Conservation (phyloP, 2,888 invertebrate genomes). For the Caenorhabditis panamensis region DNA sequence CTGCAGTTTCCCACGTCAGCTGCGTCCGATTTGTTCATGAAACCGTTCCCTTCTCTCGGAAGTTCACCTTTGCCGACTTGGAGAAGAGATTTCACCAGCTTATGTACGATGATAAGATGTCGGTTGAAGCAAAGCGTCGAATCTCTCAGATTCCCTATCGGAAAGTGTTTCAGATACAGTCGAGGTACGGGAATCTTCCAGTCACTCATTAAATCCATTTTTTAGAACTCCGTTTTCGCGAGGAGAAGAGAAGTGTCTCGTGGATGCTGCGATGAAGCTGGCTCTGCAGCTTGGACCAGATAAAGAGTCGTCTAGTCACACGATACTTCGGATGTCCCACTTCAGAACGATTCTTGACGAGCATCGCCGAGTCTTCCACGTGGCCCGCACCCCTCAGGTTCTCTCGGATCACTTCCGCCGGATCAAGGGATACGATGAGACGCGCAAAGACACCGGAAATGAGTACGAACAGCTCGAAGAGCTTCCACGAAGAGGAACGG, state of each 20-base stretch:
- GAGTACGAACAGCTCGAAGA: constrained; percentile 6
- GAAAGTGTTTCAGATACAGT: constrained; percentile 85
- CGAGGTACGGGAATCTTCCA: too few relatives aligned
- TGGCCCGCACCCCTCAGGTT: constrained; percentile 88
- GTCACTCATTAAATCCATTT: too few relatives aligned
- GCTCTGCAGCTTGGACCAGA: constrained; percentile 85
- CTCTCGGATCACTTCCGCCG: constrained; percentile 86
- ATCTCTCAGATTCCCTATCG: constrained; percentile 63
- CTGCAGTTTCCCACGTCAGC: constrained; percentile 91
- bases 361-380: constrained; percentile 86
- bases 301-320: not conserved
- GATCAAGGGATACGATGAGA: constrained; percentile 22
- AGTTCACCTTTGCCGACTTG: constrained; percentile 93
- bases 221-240: constrained; percentile 92
- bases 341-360: constrained; percentile 31
- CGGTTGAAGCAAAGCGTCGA: constrained; percentile 82
- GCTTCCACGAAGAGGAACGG: not conserved
- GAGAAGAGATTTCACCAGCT: constrained; percentile 91
- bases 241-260: constrained; percentile 91
- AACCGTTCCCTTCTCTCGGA: constrained; percentile 95
- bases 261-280: constrained; percentile 85
- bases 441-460: constrained; percentile 83
- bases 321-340: constrained; percentile 22
- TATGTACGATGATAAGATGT: constrained; percentile 94
- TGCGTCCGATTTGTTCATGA: constrained; percentile 87